Evolutionary conservation across 2,797 vertebrate species (phyloP).

Genomic region (Clarias fuscus): DNA sequence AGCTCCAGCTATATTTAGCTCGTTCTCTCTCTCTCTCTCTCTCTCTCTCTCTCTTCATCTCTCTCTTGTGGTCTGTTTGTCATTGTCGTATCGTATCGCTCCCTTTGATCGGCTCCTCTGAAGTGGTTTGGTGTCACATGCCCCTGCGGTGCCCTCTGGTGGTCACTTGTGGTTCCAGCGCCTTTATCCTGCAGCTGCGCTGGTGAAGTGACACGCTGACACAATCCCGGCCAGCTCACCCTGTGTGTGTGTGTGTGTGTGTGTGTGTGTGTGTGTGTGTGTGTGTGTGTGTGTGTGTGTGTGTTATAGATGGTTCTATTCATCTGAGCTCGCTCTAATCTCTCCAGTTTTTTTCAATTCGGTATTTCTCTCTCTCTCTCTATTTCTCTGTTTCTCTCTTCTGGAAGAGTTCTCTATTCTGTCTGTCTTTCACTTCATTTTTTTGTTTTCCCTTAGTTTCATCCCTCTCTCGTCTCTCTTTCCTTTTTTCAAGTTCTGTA

Average conservation of each 20-base stretch:
- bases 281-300: conserved; percentile 34
- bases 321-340: conserved; percentile 65
- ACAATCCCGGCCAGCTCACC: conserved; percentile 39
- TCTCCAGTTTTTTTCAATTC: conserved; percentile 34
- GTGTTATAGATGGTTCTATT: conserved; percentile 60
- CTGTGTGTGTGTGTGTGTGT: conserved; percentile 11
- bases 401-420: neutral
- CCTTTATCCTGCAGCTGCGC: conserved; percentile 34
- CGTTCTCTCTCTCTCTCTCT: conserved; percentile 17
- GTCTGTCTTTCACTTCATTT: neutral
- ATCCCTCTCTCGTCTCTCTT: neutral
- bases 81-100: conserved; percentile 26
- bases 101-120: conserved; percentile 28
- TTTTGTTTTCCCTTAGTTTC: neutral
- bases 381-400: neutral
- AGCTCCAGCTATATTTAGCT: conserved; percentile 33
- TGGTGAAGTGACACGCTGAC: conserved; percentile 49
- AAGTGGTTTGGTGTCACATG: conserved; percentile 32
- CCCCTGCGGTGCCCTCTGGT: conserved; percentile 66
- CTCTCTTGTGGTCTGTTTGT: conserved; percentile 38
- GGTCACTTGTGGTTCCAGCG: conserved; percentile 59
- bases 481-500: neutral
- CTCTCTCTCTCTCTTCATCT: conserved; percentile 48
- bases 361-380: neutral
- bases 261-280: conserved; percentile 21